Percentiles rank a stretch among this genome's conserved stretches.
phyloP scores from a whole-genome alignment of 2,797 vertebrate species.

The Micropoecilia bifurca region DNA sequence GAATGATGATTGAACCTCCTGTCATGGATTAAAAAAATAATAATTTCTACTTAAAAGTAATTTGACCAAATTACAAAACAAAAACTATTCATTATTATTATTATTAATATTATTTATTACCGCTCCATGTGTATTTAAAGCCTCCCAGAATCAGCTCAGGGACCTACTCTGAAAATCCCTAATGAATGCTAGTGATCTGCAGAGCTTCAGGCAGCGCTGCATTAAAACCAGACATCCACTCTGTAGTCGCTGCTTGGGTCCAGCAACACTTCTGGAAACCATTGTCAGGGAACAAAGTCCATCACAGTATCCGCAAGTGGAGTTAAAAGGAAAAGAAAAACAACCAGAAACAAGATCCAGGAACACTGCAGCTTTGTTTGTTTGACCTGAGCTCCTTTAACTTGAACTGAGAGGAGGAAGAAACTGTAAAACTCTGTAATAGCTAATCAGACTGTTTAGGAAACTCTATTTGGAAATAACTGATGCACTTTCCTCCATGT shows the following conservation, averaged over 20 bases:
- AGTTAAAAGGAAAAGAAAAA: constrained; percentile 3
- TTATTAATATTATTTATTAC: not conserved
- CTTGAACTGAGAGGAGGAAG: not conserved
- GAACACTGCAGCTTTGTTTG: constrained; percentile 2
- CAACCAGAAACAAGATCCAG: not conserved
- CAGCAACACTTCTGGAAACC: constrained; percentile 1
- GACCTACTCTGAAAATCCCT: not conserved
- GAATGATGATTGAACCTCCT: not conserved
- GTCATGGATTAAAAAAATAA: not conserved
- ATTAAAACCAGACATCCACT: constrained; percentile 5
- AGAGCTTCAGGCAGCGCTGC: not conserved
- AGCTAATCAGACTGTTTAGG: not conserved
- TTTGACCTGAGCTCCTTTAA: not conserved
- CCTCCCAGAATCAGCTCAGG: not conserved
- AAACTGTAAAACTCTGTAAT: not conserved
- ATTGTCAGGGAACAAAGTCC: constrained; percentile 8
- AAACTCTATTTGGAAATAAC: not conserved
- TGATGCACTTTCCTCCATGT: not conserved
- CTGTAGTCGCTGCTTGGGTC: not conserved
- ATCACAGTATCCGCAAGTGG: not conserved
- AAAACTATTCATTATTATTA: not conserved
- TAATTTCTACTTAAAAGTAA: not conserved
- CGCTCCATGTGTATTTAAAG: not conserved
- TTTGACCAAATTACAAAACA: not conserved
- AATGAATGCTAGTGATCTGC: not conserved